Evolutionary conservation across 2,113 vertebrate genomes (phyloP), one percentile per base, ranked within the genome.

Genomic region (Ochotona curzoniae): DNA sequence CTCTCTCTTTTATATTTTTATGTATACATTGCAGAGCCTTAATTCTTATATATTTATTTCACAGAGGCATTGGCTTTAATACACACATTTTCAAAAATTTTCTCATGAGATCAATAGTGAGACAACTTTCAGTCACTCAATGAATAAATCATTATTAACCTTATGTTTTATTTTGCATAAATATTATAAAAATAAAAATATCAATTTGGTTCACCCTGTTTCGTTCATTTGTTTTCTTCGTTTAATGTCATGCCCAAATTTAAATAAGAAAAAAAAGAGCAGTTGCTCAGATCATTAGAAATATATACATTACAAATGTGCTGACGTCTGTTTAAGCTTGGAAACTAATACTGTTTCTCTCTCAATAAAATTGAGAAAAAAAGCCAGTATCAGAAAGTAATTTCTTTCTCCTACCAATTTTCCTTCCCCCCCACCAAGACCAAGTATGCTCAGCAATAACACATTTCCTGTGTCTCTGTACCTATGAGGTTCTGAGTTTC

Each of bases 201-300:
- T 86, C 15, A 1, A 2, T 74, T 57, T 89, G 49, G 54, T 38
- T 91, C 75, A 74, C 7, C 7, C 63, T 57, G 21, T 71, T 89
- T 94, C 83, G 8, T 81, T 66, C 85, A 73, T 94, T 69, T 87
- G 47, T 49, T 25, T 32, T 30, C 10, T 73, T 93, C 28, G 60
- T n/a, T 93, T 83, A 83, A 4, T 89, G 28, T 66, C 30, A 78
- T 0, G 63, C 7, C 5, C 20, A n/a, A 66, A 85, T 75, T 87
- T 93, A 93, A 74, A 83, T 30, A 20, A 74, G 17, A 74, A 18
- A 57, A 70, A 0, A 74, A 83, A 14, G 21, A 51, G 71, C 38
- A 44, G 21, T 3, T n/a, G 9, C n/a, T 23, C n/a, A 61, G 67
- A 57, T 78, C n/a, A 9, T 71, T 8, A 89, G 4, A 17, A 76